Base-by-base conservation (phyloP, 1,140 invertebrate species). In the Cotesia typhae region DNA sequence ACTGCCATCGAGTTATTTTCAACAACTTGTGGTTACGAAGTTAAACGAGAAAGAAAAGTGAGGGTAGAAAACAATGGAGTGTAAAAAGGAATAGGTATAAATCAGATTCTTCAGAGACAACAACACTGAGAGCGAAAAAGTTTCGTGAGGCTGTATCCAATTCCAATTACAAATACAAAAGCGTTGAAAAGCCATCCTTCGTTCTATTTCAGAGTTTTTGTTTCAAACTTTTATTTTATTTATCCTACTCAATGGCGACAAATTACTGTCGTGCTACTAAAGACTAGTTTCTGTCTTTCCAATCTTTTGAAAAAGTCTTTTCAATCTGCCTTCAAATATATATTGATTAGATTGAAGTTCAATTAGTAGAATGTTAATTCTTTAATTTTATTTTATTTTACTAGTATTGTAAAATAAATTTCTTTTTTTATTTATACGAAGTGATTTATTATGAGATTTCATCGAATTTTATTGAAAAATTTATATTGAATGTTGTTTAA, bases 91-190 rank as follows among this genome's bases (percentile, higher is more conserved):
- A 70, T 70, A 70, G 14, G 57, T 70, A 70, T 60, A 51, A 41
- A 70, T 70, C 41, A 57, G 41, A 70, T 60, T 10, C 36, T 38
- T 67, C 51, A 36, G n/a, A 55, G 67, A 47, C 57, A 52, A 70
- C 55, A 36, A 41, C 59, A 70, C 68, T 20, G 10, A 47, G 10
- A 47, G 41, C 6, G 66, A 20, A 59, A 61, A 70, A 35, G 59
- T 70, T 70, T 47, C 20, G 57, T 60, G 35, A 61, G 38, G 14
- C 59, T n/a, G 36, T 47, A 28, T 47, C 57, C 57, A 36, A 61
- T 70, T 70, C 59, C 68, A 70, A 70, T 70, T 70, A 70, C 68
- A 61, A 70, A 51, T 59, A 70, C 68, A 63, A 70, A 70, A 52
- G 68, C 68, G 9, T n/a, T 17, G 38, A 66, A 52, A 38, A 64